A percentile compares a stretch with the other conserved stretches of the same genome.
Evolutionary conservation across 2,113 vertebrate genomes (phyloP).

Genomic region (Tinamus guttatus): DNA sequence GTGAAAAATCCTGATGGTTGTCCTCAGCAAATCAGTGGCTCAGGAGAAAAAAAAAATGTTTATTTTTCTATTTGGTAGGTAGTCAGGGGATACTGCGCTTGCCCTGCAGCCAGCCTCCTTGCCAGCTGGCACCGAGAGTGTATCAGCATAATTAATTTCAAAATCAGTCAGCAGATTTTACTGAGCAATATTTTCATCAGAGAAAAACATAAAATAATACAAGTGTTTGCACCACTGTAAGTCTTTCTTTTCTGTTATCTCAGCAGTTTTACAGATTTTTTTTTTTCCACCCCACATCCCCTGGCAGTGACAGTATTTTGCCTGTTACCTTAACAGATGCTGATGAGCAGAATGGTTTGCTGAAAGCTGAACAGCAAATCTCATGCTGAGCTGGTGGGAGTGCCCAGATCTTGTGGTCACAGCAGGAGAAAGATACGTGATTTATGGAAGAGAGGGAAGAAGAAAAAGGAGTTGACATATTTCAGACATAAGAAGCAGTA

Average conservation of each 20-base stretch:
- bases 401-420: background rate
- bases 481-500: constrained; percentile 16
- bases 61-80: constrained; percentile 53
- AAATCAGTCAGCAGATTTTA: constrained; percentile 7
- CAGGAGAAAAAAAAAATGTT: constrained; percentile 36
- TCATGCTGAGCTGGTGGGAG: constrained; percentile 7
- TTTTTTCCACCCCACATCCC: background rate
- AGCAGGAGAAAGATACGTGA: constrained; percentile 1
- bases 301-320: constrained; percentile 8
- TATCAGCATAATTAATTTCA: constrained; percentile 55
- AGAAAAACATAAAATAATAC: background rate
- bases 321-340: background rate
- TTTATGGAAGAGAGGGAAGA: background rate
- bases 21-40: background rate
- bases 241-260: background rate
- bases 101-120: background rate
- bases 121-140: constrained; percentile 40
- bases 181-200: background rate
- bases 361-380: constrained; percentile 35
- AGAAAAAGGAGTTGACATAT: background rate
- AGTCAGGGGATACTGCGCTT: constrained; percentile 45
- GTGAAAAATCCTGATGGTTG: background rate
- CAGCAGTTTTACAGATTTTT: background rate
- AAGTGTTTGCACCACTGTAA: background rate
- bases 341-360: background rate